These are phyloP conservation scores for Phyllopteryx taeniolatus DNA, from an alignment of 2,113 vertebrate genomes.

Conservation along the genomic window DNA sequence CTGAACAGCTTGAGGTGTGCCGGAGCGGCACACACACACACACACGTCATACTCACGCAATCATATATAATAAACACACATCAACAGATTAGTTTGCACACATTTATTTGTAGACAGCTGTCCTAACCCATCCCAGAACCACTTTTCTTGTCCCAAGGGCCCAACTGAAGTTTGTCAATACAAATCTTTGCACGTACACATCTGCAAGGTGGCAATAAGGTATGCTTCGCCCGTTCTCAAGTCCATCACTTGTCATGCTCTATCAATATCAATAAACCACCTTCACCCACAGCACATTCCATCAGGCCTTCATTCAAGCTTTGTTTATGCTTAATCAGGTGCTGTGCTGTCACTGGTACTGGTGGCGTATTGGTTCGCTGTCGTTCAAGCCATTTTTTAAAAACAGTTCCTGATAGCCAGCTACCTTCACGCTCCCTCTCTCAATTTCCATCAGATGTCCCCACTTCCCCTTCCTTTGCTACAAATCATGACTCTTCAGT, in stretches of 20 bases:
- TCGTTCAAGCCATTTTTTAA: conserved; percentile 9
- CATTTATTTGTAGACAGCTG: conserved; percentile 1
- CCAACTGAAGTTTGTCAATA: background rate
- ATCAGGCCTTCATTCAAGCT: conserved; percentile 25
- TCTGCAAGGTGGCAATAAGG: background rate
- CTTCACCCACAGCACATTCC: background rate
- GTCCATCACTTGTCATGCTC: conserved; percentile 6
- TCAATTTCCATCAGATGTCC: conserved; percentile 29
- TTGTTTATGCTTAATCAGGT: conserved; percentile 27
- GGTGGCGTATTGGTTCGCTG: conserved; percentile 16
- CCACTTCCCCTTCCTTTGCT: conserved; percentile 20
- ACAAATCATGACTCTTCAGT: conserved; percentile 54
- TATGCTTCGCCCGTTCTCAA: background rate
- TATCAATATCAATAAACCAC: conserved; percentile 7
- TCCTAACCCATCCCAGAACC: conserved; percentile 3
- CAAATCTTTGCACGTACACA: background rate
- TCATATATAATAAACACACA: conserved; percentile 29
- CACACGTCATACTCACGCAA: conserved; percentile 27
- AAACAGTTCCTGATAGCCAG: conserved; percentile 16
- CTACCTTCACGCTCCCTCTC: conserved; percentile 16
- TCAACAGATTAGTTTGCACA: conserved; percentile 1
- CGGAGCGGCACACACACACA: conserved; percentile 52
- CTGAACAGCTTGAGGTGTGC: conserved; percentile 68
- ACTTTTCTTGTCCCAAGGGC: conserved; percentile 5
- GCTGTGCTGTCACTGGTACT: conserved; percentile 19